Base-by-base conservation (phyloP, 2,797 vertebrate species). In the Chrosomus eos region DNA sequence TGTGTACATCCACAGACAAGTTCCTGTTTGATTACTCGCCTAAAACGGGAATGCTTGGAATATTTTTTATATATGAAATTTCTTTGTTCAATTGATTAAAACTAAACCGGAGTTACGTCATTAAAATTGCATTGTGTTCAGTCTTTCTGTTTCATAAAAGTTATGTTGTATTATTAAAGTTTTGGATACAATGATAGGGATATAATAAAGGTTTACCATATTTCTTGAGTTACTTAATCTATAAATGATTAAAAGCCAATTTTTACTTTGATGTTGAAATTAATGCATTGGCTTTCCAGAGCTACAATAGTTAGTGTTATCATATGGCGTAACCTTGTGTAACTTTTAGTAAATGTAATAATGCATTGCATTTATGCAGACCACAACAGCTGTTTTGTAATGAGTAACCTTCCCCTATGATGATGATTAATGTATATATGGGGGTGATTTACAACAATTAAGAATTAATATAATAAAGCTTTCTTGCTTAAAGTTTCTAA, bases 1-100 rank as follows among this genome's bases (percentile, higher is more conserved):
- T 13, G 95, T 99, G 91, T 99, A 98, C 82, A 95, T 99, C 84
- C 97, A 97, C 89, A 97, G 94, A 92, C 95, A 96, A 28, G 91
- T 96, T 71, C 92, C 92, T 13, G 90, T 96, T 80, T 96, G 83
- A 89, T 66, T 4, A 55, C 26, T 31, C 3, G 10, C 28, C 31
- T 14, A n/a, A 38, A 58, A 55, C 3, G 6, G 9, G 28, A 45
- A 36, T 33, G 21, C 28, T 74, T 48, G 38, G 21, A 33, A 82
- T 82, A 62, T 55, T 73, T 70, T 70, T 80, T 70, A 31, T 60
- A 60, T 23, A 18, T 19, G 67, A 14, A 2, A 71, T 4, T 3
- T 21, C 5, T 53, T 55, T 40, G 53, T 58, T 58, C n/a, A 43
- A 19, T 58, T 31, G 19, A 23, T 45, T 18, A 18, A 81, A 72